Evolutionary conservation across 2,888 invertebrate genomes (phyloP).

Genomic region (Mimas tiliae): DNA sequence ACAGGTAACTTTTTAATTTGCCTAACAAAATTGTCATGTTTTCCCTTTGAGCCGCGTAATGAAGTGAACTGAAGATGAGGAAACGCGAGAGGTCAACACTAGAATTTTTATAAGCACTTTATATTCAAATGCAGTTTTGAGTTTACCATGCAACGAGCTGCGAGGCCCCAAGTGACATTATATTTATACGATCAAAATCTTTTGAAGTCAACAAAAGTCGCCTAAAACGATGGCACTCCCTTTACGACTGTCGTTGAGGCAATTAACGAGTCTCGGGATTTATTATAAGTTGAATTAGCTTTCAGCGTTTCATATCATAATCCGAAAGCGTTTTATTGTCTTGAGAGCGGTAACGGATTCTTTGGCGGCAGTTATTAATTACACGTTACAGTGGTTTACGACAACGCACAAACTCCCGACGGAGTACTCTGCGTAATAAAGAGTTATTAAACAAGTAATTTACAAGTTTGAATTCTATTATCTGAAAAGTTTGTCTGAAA

Average conservation of each 20-base stretch:
- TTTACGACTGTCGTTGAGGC: constrained; percentile 66
- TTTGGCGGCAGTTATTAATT: constrained; percentile 65
- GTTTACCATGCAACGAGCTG: constrained; percentile 51
- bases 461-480: constrained; percentile 51
- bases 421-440: constrained; percentile 57
- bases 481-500: constrained; percentile 36
- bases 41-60: constrained; percentile 70
- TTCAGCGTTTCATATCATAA: constrained; percentile 78
- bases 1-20: constrained; percentile 79
- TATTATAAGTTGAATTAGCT: constrained; percentile 77
- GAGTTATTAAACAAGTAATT: constrained; percentile 53
- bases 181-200: constrained; percentile 52
- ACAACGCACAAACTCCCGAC: constrained; percentile 46
- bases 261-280: constrained; percentile 78
- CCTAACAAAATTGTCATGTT: constrained; percentile 76
- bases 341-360: constrained; percentile 48
- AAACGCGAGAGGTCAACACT: constrained; percentile 46
- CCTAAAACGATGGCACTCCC: constrained; percentile 63
- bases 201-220: constrained; percentile 64
- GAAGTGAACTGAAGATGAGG: constrained; percentile 60
- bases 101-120: constrained; percentile 67
- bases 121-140: constrained; percentile 46
- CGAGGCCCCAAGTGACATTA: constrained; percentile 46
- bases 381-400: constrained; percentile 65
- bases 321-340: constrained; percentile 76